Conservation (phyloP, 2,888 invertebrate species). For the Heteromyza rotundicornis region DNA sequence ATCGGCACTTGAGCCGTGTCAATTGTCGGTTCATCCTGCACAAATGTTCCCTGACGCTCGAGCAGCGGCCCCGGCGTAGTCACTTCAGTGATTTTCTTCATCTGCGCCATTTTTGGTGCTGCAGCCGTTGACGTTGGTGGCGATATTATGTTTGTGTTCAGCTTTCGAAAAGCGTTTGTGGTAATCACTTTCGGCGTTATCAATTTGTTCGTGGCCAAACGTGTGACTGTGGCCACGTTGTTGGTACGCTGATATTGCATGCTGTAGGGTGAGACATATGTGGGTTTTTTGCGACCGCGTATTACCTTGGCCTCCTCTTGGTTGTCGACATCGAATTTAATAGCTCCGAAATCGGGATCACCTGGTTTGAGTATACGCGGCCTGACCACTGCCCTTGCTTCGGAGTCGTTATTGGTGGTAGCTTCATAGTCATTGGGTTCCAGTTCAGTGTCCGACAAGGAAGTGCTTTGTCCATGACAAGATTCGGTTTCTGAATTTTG, state of each 20-base stretch:
- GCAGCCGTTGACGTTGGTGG: slow-evolving; percentile 30
- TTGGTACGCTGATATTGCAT: slow-evolving; percentile 48
- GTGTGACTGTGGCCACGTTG: neutral
- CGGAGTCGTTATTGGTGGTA: slow-evolving; percentile 12
- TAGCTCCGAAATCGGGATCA: slow-evolving; percentile 53
- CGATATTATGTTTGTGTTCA: slow-evolving; percentile 26
- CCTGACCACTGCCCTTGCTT: slow-evolving; percentile 14
- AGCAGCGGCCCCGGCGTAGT: slow-evolving; percentile 62
- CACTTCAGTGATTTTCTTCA: slow-evolving; percentile 44
- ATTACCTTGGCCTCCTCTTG: slow-evolving; percentile 55
- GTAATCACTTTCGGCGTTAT: slow-evolving; percentile 24
- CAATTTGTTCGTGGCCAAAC: neutral
- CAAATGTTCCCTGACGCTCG: slow-evolving; percentile 89
- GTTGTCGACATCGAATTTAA: slow-evolving; percentile 54
- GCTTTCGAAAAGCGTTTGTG: slow-evolving; percentile 36
- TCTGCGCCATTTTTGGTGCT: slow-evolving; percentile 32
- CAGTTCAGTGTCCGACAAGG: slow-evolving; percentile 13
- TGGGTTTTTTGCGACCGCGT: slow-evolving; percentile 67
- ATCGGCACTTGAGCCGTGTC: slow-evolving; percentile 56
- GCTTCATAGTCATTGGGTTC: slow-evolving; percentile 15
- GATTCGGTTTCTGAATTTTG: slow-evolving; percentile 68
- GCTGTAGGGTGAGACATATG: slow-evolving; percentile 71
- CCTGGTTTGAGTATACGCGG: slow-evolving; percentile 35
- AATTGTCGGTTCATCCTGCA: slow-evolving; percentile 76
- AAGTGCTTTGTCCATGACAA: slow-evolving; percentile 56